phyloP scores from a whole-genome alignment of 2,797 vertebrate species.

The Octomys mimax region DNA sequence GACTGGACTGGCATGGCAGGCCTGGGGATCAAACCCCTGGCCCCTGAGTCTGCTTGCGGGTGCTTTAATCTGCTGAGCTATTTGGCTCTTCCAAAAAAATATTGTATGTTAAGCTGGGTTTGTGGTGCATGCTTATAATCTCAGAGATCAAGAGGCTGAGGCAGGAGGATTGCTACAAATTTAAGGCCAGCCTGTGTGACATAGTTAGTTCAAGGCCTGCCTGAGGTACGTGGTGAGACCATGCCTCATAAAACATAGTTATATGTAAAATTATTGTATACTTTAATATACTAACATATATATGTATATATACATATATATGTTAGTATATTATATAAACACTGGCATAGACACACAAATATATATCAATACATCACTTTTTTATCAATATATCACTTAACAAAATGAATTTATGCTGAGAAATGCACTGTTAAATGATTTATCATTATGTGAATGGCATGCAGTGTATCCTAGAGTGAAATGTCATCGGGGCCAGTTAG shows the following conservation, averaged over 20 bases:
- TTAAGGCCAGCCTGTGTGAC: not conserved
- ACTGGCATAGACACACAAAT: not conserved
- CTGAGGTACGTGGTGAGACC: not conserved
- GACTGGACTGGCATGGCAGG: too few species aligned
- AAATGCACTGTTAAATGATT: not conserved
- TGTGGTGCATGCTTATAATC: not conserved
- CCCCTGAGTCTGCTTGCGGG: too few species aligned
- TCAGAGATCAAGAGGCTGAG: not conserved
- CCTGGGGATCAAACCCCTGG: too few species aligned
- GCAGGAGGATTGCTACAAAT: not conserved
- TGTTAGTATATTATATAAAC: not conserved
- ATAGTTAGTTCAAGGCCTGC: not conserved
- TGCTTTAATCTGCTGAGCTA: too few species aligned
- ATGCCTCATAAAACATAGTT: not conserved
- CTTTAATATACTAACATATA: not conserved
- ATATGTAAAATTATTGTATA: not conserved
- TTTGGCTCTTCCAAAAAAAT: too few species aligned
- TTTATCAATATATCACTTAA: not conserved
- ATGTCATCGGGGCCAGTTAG: not conserved
- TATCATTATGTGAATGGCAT: not conserved
- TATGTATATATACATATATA: not conserved
- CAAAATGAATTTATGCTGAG: not conserved
- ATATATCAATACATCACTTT: too few species aligned
- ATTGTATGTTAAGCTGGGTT: not conserved
- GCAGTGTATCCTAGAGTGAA: not conserved